Conservation (phyloP, 2,113 vertebrate species). For the Psittacara wagleri region DNA sequence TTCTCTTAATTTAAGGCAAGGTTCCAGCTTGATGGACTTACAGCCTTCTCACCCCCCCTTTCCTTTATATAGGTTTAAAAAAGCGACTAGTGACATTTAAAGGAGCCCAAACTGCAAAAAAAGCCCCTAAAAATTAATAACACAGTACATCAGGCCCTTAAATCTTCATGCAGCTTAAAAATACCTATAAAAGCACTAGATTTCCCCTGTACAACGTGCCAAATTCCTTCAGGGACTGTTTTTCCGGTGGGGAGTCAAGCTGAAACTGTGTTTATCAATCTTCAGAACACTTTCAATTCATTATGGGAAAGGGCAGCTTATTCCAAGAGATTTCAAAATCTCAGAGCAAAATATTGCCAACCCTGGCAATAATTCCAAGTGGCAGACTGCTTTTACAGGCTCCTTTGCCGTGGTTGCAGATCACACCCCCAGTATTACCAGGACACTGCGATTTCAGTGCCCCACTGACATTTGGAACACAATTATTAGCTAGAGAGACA, state of each 20-base stretch:
- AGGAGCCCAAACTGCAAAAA: neutral
- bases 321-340: neutral
- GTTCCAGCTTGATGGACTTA: neutral
- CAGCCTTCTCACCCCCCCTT: neutral
- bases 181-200: neutral
- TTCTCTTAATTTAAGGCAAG: neutral
- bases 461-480: neutral
- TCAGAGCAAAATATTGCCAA: neutral
- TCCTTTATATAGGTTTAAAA: neutral
- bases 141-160: neutral
- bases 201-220: neutral
- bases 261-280: slow-evolving; percentile 29
- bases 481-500: neutral
- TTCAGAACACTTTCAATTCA: neutral
- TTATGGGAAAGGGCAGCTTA: neutral
- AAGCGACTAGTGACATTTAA: neutral
- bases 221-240: neutral
- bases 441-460: neutral
- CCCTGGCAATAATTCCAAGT: neutral
- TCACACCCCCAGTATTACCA: neutral
- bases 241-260: neutral
- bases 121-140: neutral
- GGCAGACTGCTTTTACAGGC: neutral
- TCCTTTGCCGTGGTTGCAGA: neutral
- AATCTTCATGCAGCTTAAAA: neutral